A percentile compares a stretch with the other conserved stretches of the same genome.
Evolutionary conservation across 2,113 vertebrate genomes (phyloP).

Genomic region (Atractosteus spatula): DNA sequence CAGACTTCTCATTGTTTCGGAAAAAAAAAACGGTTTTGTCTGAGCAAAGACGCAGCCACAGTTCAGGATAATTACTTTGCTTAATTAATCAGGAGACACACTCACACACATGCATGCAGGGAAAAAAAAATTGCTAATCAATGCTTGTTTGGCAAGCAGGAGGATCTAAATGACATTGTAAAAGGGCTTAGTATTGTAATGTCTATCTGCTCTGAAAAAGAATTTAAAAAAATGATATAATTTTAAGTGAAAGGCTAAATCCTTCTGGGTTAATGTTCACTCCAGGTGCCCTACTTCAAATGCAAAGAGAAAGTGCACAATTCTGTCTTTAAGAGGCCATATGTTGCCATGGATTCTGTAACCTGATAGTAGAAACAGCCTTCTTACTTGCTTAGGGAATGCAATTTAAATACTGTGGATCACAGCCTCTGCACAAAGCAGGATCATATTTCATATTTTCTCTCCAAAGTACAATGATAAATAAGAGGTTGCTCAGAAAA

Average conservation of each 20-base stretch:
- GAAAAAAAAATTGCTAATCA: conserved; percentile 71
- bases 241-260: conserved; percentile 61
- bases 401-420: conserved; percentile 31
- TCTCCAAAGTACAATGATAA: too few relatives aligned
- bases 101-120: neutral
- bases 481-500: too few relatives aligned
- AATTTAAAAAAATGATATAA: conserved; percentile 75
- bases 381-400: conserved; percentile 80
- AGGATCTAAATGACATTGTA: conserved; percentile 76
- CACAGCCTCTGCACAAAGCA: too few relatives aligned
- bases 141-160: conserved; percentile 74
- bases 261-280: conserved; percentile 66
- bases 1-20: conserved; percentile 81
- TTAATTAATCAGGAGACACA: conserved; percentile 83
- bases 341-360: conserved; percentile 84
- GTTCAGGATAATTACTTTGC: conserved; percentile 82
- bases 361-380: conserved; percentile 78
- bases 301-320: conserved; percentile 79
- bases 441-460: too few relatives aligned
- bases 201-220: conserved; percentile 75
- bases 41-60: conserved; percentile 68
- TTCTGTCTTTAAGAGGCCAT: conserved; percentile 79
- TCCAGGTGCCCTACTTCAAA: conserved; percentile 74
- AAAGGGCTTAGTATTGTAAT: conserved; percentile 73
- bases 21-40: conserved; percentile 65